A percentile compares a stretch with the other conserved stretches of the same genome.
These are phyloP conservation scores for Aporrectodea caliginosa DNA, from an alignment of 1,140 invertebrate species.

Conservation along the genomic window DNA sequence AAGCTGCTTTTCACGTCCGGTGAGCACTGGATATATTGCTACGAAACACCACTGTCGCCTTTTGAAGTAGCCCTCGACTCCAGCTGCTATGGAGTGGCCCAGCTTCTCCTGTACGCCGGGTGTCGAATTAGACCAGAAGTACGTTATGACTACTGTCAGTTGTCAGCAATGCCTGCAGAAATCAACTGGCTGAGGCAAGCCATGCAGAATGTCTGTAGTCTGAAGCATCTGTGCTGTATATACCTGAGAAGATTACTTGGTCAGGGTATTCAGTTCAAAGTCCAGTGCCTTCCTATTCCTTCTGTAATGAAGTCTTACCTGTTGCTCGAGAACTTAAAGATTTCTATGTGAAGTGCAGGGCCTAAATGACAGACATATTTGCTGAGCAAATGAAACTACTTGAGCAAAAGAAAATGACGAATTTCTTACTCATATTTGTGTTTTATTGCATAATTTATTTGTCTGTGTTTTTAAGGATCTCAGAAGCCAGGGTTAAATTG, in stretches of 20 bases:
- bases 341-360: no score
- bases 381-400: no score
- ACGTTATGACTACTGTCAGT: background rate
- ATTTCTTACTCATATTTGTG: no score
- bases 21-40: background rate
- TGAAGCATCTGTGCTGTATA: slow-evolving; percentile 14
- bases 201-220: background rate
- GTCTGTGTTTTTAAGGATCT: no score
- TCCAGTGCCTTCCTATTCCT: background rate
- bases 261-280: slow-evolving; percentile 6
- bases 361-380: no score
- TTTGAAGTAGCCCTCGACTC: slow-evolving; percentile 25
- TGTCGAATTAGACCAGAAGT: slow-evolving; percentile 15
- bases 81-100: slow-evolving; percentile 3
- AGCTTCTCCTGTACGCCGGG: slow-evolving; percentile 10
- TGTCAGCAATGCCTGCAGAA: background rate
- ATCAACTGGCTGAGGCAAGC: background rate
- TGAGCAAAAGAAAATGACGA: no score
- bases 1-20: slow-evolving; percentile 7
- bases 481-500: no score
- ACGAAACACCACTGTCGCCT: slow-evolving; percentile 15
- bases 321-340: slow-evolving; percentile 10
- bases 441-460: no score
- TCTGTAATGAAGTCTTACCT: slow-evolving; percentile 11
- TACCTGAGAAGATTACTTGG: slow-evolving; percentile 6